These are phyloP conservation scores for Apis dorsata DNA, from an alignment of 1,140 invertebrate genomes.

Conservation along the genomic window DNA sequence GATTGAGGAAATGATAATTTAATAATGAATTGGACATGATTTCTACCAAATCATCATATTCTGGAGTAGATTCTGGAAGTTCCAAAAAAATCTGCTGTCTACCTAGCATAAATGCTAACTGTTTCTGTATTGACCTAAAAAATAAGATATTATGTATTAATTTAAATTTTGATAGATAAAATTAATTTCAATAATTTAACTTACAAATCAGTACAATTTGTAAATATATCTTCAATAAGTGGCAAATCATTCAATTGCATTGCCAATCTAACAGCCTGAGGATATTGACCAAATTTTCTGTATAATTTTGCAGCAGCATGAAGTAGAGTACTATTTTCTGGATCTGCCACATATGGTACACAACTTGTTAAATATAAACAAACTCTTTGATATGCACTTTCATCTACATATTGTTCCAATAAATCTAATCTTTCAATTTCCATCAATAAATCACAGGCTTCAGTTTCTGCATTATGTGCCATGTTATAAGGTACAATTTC, in stretches of 20 bases:
- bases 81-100: constrained; percentile 96
- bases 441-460: constrained; percentile 99
- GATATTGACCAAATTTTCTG: constrained; percentile 94
- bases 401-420: constrained; percentile 94
- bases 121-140: constrained; percentile 92
- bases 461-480: constrained; percentile 99
- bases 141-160: not conserved
- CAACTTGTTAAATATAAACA: constrained; percentile 98
- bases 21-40: constrained; percentile 98
- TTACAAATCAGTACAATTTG: constrained; percentile 92
- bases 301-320: constrained; percentile 94
- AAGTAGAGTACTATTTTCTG: constrained; percentile 95
- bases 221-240: constrained; percentile 92
- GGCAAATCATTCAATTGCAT: constrained; percentile 96
- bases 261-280: constrained; percentile 95
- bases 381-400: constrained; percentile 95
- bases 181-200: constrained; percentile 74
- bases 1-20: constrained; percentile 96
- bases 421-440: constrained; percentile 97
- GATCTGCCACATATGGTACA: constrained; percentile 98
- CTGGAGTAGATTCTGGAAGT: constrained; percentile 84
- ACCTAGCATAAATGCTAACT: constrained; percentile 98
- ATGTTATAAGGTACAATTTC: constrained; percentile 98
- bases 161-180: not conserved
- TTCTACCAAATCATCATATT: constrained; percentile 95